Base-by-base conservation (phyloP, 2,888 invertebrate genomes). In the Hyposoter didymator region DNA sequence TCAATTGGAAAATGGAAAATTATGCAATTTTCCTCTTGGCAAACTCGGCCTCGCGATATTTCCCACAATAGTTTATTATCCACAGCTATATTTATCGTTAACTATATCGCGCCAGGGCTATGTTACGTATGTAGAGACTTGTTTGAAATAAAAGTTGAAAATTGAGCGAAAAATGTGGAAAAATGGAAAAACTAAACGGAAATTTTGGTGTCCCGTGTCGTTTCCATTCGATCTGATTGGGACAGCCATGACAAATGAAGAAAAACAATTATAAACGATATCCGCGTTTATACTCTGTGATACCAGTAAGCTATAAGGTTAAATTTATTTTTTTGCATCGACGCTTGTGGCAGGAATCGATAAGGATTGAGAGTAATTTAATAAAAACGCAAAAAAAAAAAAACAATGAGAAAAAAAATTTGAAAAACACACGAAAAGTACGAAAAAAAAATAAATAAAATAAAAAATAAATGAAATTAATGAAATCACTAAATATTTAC, bases 211-310 rank as follows among this genome's bases (percentile, higher is more conserved):
- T 59, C 35, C 47, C 47, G 47, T 59, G 35, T 55, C 45, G 62
- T 76, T 64, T 69, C 64, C 64, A 66, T 76, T 76, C 73, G 76
- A 72, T 55, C 69, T 59, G 78, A 64, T 78, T 66, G 72, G 22
- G 45, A 74, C 22, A 43, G 55, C 45, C 35, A 55, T 55, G 55
- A 73, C n/a, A 43, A 32, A 28, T 43, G 22, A 73, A 74, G 39
- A 49, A 32, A 64, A 80, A 59, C 17, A 75, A 84, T 39, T 76
- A 66, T 88, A 88, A 91, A 91, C 88, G 90, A 92, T 91, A 93
- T 91, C 66, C 91, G 92, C 91, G 92, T 91, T 92, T 92, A 92
- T 78, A 92, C 91, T 93, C 93, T 93, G 94, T 94, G 93, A 94
- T 94, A 93, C 59, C 90, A 90, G 91, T 93, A 93, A 91, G 91